Evolutionary conservation across 1,140 invertebrate genomes (phyloP).

Genomic region (Heliconius hermathena): DNA sequence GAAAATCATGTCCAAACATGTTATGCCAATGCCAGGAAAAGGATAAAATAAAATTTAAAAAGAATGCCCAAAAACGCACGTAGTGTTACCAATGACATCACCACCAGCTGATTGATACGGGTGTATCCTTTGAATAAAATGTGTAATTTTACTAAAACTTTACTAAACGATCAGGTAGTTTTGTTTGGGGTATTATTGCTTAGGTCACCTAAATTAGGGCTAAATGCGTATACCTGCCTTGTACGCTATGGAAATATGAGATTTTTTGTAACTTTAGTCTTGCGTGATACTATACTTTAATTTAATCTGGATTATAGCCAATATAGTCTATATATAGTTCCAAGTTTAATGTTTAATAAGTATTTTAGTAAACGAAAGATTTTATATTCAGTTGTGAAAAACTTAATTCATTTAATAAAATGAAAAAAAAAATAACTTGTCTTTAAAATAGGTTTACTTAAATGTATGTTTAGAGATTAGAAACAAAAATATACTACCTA

Average conservation of each 20-base stretch:
- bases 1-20: constrained; percentile 60
- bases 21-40: constrained; percentile 41
- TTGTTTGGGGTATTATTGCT: neutral
- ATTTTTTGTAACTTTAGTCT: neutral
- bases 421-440: too few species aligned
- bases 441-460: too few species aligned
- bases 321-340: neutral
- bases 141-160: constrained; percentile 4
- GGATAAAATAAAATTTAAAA: constrained; percentile 34
- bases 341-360: too few species aligned
- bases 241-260: neutral
- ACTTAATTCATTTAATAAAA: too few species aligned
- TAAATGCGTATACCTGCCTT: neutral
- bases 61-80: constrained; percentile 42
- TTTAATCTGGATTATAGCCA: neutral
- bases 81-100: constrained; percentile 60
- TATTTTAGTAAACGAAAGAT: too few species aligned
- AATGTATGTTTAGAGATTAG: too few species aligned
- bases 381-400: too few species aligned
- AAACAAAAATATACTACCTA: too few species aligned
- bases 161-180: constrained; percentile 23
- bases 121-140: constrained; percentile 32
- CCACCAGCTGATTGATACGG: constrained; percentile 56
- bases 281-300: neutral
- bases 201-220: neutral